phyloP scores from a whole-genome alignment of 2,888 invertebrate species.

The Caenorhabditis imperialis region DNA sequence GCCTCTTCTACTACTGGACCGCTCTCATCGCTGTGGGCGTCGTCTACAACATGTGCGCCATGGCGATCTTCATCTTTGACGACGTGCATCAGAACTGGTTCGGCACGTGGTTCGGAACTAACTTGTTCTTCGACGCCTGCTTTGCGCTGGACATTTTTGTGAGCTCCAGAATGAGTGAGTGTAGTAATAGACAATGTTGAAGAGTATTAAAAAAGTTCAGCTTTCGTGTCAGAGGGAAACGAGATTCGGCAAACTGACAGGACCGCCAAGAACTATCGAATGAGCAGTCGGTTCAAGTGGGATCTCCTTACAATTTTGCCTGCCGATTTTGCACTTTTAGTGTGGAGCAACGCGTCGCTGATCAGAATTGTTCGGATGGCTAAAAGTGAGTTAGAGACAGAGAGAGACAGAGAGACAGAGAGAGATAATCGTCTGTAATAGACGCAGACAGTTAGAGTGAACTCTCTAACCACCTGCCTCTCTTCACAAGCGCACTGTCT shows the following conservation, averaged over 20 bases:
- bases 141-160: constrained; percentile 69
- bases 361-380: constrained; percentile 38
- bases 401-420: too few relatives aligned
- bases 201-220: constrained; percentile 28
- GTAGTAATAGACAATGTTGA: background rate
- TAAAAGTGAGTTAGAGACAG: constrained; percentile 38
- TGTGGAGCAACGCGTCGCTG: constrained; percentile 42
- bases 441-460: background rate
- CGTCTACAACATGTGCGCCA: constrained; percentile 72
- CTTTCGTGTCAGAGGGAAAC: constrained; percentile 57
- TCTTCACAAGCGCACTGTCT: too few relatives aligned
- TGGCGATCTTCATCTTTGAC: constrained; percentile 76
- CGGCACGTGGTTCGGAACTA: constrained; percentile 61
- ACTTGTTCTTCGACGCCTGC: constrained; percentile 65
- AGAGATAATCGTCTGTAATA: too few relatives aligned
- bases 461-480: too few relatives aligned
- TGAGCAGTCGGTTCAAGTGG: constrained; percentile 48
- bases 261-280: constrained; percentile 45
- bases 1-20: constrained; percentile 73
- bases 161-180: constrained; percentile 66
- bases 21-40: constrained; percentile 67
- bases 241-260: constrained; percentile 44
- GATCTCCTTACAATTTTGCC: constrained; percentile 67
- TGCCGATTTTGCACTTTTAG: constrained; percentile 60
- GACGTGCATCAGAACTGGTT: constrained; percentile 62